Conservation (phyloP, 2,113 vertebrate species). For the Pelusios castaneus region DNA sequence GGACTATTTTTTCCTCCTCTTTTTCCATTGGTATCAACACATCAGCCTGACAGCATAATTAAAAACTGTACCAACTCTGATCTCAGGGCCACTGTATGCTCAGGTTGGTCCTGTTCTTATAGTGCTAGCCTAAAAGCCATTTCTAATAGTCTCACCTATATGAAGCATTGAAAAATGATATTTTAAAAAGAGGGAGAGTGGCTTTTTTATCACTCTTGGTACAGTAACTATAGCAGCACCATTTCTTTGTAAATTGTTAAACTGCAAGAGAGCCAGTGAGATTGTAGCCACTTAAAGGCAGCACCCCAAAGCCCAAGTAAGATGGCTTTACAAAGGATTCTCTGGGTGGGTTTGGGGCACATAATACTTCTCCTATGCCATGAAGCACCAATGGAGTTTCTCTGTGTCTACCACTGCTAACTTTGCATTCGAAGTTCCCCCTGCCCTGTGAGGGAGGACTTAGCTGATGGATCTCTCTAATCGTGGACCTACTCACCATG, state of each 20-base stretch:
- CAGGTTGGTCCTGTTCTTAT: not conserved
- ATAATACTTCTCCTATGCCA: not conserved
- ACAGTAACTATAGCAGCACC: not conserved
- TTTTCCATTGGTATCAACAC: not conserved
- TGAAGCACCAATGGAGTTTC: not conserved
- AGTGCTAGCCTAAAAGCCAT: not conserved
- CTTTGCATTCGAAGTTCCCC: not conserved
- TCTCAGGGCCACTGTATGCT: not conserved
- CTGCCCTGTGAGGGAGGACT: not conserved
- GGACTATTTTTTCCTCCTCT: not conserved
- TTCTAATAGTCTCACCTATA: not conserved
- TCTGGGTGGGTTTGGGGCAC: not conserved
- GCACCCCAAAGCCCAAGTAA: not conserved
- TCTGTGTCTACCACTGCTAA: not conserved
- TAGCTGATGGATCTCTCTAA: not conserved
- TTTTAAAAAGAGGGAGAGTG: not conserved
- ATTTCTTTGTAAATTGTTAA: not conserved
- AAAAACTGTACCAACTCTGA: not conserved
- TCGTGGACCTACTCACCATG: not conserved
- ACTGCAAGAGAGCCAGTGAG: not conserved
- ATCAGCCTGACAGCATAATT: too few species aligned
- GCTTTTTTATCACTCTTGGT: not conserved
- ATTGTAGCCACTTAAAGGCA: not conserved
- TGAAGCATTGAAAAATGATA: not conserved
- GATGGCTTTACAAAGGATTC: not conserved